These are phyloP conservation scores for Phaetusa simplex DNA, from an alignment of 2,113 vertebrate species.

Conservation along the genomic window DNA sequence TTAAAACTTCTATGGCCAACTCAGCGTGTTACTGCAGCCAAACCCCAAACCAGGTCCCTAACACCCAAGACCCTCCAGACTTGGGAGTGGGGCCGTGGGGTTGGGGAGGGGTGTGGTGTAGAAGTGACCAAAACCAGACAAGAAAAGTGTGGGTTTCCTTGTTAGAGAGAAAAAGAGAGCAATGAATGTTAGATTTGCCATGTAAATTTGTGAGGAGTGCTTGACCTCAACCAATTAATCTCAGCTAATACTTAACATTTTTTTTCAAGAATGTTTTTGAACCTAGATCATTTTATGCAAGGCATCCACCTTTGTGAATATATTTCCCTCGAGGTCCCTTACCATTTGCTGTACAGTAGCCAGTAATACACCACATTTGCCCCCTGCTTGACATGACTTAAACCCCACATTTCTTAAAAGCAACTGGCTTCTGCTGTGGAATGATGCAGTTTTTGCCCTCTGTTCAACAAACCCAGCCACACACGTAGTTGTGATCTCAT, in stretches of 20 bases:
- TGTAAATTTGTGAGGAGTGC: neutral
- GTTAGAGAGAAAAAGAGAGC: neutral
- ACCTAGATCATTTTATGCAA: neutral
- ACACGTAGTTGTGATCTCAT: constrained; percentile 63
- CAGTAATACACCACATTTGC: neutral
- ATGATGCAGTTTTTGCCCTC: constrained; percentile 55
- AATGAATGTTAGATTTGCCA: neutral
- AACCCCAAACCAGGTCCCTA: neutral
- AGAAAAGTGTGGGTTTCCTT: neutral
- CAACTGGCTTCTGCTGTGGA: constrained; percentile 33
- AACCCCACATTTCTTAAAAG: constrained; percentile 33
- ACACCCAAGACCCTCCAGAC: neutral
- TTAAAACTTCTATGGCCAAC: neutral
- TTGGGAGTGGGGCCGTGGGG: too few species aligned
- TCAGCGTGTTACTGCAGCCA: neutral
- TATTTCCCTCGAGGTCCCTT: neutral
- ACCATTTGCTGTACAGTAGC: constrained; percentile 19
- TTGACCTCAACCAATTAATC: constrained; percentile 30
- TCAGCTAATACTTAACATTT: neutral
- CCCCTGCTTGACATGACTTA: neutral
- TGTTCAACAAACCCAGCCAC: constrained; percentile 43
- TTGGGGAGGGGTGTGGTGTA: neutral
- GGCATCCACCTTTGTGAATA: neutral
- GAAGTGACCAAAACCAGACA: neutral
- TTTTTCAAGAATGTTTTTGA: neutral